These are phyloP conservation scores for Sycophila texana DNA, from an alignment of 2,888 invertebrate species.

Conservation along the genomic window DNA sequence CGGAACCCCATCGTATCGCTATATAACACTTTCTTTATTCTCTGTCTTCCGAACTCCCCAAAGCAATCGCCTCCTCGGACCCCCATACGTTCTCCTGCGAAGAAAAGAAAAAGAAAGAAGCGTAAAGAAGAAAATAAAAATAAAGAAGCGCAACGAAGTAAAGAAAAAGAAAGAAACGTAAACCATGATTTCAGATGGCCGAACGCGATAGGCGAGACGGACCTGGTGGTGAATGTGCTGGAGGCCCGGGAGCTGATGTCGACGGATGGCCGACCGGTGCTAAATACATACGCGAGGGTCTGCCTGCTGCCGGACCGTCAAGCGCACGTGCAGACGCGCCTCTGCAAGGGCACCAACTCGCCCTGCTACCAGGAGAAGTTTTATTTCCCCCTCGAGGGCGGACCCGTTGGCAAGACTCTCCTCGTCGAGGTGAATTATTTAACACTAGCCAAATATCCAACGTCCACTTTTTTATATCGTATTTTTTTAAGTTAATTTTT, in stretches of 20 bases:
- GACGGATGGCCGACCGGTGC: constrained; percentile 79
- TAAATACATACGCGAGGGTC: constrained; percentile 86
- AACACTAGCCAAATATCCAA: no score
- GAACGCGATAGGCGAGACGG: constrained; percentile 78
- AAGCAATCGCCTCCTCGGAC: no score
- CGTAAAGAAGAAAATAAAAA: no score
- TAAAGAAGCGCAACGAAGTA: no score
- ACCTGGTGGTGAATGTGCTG: constrained; percentile 83
- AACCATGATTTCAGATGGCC: constrained; percentile 67
- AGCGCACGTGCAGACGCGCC: constrained; percentile 82
- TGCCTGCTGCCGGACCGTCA: constrained; percentile 85
- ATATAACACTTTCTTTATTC: no score
- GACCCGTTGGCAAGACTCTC: constrained; percentile 67
- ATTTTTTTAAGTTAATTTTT: no score
- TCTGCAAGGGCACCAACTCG: constrained; percentile 82
- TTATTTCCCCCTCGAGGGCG: constrained; percentile 77
- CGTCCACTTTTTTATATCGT: no score
- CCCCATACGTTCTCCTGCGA: no score
- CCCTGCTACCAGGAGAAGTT: constrained; percentile 89
- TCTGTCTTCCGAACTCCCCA: no score
- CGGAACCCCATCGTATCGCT: no score
- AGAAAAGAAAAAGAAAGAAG: no score
- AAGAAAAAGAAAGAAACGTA: no score
- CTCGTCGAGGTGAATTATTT: constrained; percentile 67
- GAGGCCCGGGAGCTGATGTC: constrained; percentile 86